phyloP scores from a whole-genome alignment of 2,113 vertebrate species.

The Scortum barcoo region DNA sequence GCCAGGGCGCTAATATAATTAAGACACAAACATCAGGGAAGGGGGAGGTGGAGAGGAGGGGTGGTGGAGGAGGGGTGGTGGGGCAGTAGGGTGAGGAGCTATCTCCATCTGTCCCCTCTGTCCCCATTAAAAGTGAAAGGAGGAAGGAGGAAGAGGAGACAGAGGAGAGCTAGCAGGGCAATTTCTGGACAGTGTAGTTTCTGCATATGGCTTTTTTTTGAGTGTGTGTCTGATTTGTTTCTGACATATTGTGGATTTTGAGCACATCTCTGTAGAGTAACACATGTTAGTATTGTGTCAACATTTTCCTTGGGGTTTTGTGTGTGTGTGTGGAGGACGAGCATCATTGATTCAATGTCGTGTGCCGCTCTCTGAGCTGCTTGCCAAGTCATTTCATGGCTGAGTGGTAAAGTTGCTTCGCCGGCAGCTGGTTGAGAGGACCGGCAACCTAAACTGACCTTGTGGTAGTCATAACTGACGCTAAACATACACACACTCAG shows the following conservation, averaged over 20 bases:
- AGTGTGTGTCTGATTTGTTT: slow-evolving; percentile 31
- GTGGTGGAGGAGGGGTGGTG: slow-evolving; percentile 43
- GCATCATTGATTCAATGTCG: slow-evolving; percentile 79
- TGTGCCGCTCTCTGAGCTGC: slow-evolving; percentile 69
- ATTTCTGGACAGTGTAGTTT: slow-evolving; percentile 14
- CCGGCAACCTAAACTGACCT: slow-evolving; percentile 83
- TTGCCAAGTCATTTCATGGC: slow-evolving; percentile 85
- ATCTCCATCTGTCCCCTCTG: slow-evolving; percentile 93
- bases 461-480: slow-evolving; percentile 78
- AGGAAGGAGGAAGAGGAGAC: slow-evolving; percentile 47
- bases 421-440: slow-evolving; percentile 82
- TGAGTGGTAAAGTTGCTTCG: slow-evolving; percentile 78
- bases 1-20: slow-evolving; percentile 99
- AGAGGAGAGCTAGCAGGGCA: slow-evolving; percentile 23
- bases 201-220: neutral
- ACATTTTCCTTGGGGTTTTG: slow-evolving; percentile 79
- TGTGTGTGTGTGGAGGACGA: slow-evolving; percentile 63
- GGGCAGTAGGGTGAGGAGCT: slow-evolving; percentile 88
- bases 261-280: slow-evolving; percentile 33
- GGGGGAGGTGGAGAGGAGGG: slow-evolving; percentile 57
- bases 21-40: slow-evolving; percentile 94
- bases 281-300: slow-evolving; percentile 74
- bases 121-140: slow-evolving; percentile 79
- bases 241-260: slow-evolving; percentile 51
- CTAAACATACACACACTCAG: slow-evolving; percentile 72